phyloP scores from a whole-genome alignment of 2,888 invertebrate species.

The Luffia ferchaultella region DNA sequence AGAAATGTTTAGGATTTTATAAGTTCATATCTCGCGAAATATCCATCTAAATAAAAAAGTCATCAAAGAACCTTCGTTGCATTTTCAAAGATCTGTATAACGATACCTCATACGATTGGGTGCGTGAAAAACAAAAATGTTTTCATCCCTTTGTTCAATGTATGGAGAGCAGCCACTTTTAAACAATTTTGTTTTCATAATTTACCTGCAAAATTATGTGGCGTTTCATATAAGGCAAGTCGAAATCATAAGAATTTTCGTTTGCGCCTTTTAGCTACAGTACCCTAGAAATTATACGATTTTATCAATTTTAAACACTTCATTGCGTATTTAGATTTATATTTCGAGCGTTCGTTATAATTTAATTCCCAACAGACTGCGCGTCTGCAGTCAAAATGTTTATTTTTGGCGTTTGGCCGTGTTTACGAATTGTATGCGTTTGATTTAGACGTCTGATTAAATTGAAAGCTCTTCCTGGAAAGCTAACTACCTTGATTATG shows the following conservation, averaged over 20 bases:
- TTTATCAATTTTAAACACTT: neutral
- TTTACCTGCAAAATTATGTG: neutral
- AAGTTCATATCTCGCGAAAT: no score
- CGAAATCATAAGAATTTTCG: neutral
- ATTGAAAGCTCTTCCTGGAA: no score
- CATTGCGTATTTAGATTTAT: neutral
- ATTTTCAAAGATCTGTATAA: no score
- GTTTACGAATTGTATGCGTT: slow-evolving; percentile 4
- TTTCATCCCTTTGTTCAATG: no score
- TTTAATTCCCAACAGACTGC: slow-evolving; percentile 26
- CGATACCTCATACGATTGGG: no score
- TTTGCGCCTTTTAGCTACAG: neutral
- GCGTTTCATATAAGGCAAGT: neutral
- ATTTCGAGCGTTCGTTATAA: neutral
- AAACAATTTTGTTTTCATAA: no score
- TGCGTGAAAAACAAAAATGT: no score
- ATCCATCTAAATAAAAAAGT: no score
- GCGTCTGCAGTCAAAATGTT: slow-evolving; percentile 24
- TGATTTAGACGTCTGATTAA: slow-evolving; percentile 1
- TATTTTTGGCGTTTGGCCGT: slow-evolving; percentile 1
- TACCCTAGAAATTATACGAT: neutral
- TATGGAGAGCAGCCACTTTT: no score
- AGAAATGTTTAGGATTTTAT: no score
- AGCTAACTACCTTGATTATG: no score
- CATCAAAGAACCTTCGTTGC: no score